Percentiles rank a stretch among this genome's conserved stretches.
Evolutionary conservation across 2,888 invertebrate species (phyloP).

Genomic region (Agrotis clavis): DNA sequence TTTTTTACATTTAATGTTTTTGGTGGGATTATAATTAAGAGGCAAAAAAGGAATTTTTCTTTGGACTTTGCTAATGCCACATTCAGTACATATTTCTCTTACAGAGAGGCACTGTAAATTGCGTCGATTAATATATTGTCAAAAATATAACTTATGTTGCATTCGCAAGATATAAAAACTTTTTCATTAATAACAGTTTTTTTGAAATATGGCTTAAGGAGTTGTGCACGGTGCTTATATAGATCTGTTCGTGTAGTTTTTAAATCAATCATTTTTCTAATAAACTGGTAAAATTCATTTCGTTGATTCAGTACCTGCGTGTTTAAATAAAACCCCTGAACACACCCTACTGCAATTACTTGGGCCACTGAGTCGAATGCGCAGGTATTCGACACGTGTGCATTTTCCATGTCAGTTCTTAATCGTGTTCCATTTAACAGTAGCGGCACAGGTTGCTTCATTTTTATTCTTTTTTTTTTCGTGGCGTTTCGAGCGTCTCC

Average conservation of each 20-base stretch:
- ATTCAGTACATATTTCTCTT: too few relatives aligned
- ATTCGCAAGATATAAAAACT: background rate
- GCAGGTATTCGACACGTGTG: slow-evolving; percentile 18
- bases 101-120: too few relatives aligned
- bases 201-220: slow-evolving; percentile 14
- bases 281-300: slow-evolving; percentile 21
- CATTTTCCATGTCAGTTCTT: slow-evolving; percentile 15
- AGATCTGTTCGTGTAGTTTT: slow-evolving; percentile 28
- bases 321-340: slow-evolving; percentile 32
- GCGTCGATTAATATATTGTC: background rate
- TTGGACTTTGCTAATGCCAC: too few relatives aligned
- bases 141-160: background rate
- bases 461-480: slow-evolving; percentile 19
- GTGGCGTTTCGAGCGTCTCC: slow-evolving; percentile 18
- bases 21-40: background rate
- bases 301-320: slow-evolving; percentile 20
- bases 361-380: slow-evolving; percentile 29
- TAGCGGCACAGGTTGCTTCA: slow-evolving; percentile 24
- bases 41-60: slow-evolving; percentile 10
- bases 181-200: slow-evolving; percentile 13
- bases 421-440: slow-evolving; percentile 32
- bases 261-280: slow-evolving; percentile 20
- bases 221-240: slow-evolving; percentile 19
- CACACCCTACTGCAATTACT: slow-evolving; percentile 35
- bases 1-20: too few relatives aligned